Percentiles rank a stretch among this genome's conserved stretches.
phyloP scores from a whole-genome alignment of 2,888 invertebrate genomes.

The Plagodis pulveraria region DNA sequence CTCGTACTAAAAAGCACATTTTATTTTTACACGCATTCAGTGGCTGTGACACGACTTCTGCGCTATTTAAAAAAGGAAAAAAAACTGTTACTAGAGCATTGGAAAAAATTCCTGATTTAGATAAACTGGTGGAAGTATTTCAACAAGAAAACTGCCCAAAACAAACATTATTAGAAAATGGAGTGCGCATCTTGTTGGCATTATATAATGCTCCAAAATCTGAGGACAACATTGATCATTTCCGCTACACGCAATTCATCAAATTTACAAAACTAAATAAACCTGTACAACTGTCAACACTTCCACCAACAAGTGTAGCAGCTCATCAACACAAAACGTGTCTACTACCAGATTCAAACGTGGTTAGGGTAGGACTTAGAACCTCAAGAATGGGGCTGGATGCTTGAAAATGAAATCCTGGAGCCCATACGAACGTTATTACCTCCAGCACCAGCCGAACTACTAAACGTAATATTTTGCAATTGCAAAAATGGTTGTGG shows the following conservation, averaged over 20 bases:
- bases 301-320: constrained; percentile 52
- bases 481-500: constrained; percentile 46
- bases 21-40: constrained; percentile 44
- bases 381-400: constrained; percentile 44
- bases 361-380: constrained; percentile 45
- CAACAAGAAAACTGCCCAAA: constrained; percentile 53
- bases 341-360: constrained; percentile 43
- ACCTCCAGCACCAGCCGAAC: constrained; percentile 34
- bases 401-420: constrained; percentile 45
- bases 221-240: constrained; percentile 37
- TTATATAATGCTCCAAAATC: constrained; percentile 54
- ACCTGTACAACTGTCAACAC: constrained; percentile 38
- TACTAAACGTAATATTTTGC: constrained; percentile 42
- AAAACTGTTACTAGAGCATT: constrained; percentile 40
- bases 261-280: constrained; percentile 41
- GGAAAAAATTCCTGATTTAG: constrained; percentile 41
- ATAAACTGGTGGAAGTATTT: constrained; percentile 39
- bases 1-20: constrained; percentile 41
- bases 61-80: constrained; percentile 43
- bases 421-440: constrained; percentile 47
- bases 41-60: constrained; percentile 45
- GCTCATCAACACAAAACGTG: constrained; percentile 49
- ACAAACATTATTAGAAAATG: constrained; percentile 45
- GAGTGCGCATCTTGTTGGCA: constrained; percentile 46
- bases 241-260: constrained; percentile 41